Percentiles rank a stretch among this genome's conserved stretches.
Evolutionary conservation across 2,797 vertebrate species (phyloP).

Genomic region (Danio kyathit): DNA sequence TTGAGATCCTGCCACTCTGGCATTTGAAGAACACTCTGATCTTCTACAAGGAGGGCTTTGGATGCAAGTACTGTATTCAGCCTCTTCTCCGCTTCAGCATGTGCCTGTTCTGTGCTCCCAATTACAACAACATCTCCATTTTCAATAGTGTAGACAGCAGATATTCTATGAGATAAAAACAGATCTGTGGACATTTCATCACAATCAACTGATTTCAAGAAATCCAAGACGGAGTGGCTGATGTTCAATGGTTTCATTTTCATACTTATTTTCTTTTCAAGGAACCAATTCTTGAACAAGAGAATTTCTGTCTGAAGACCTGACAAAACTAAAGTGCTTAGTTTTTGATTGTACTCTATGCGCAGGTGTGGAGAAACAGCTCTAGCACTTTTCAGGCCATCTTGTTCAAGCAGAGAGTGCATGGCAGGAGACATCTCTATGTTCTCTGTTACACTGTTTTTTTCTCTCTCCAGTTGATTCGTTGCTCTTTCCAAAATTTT

Average conservation of each 20-base stretch:
- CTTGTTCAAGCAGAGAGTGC: constrained; percentile 75
- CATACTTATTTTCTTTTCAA: constrained; percentile 70
- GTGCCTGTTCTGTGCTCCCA: constrained; percentile 63
- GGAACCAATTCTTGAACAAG: constrained; percentile 77
- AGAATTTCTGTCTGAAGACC: constrained; percentile 78
- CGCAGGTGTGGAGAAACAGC: constrained; percentile 70
- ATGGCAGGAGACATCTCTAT: constrained; percentile 67
- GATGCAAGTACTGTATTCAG: constrained; percentile 68
- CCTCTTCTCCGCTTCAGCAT: constrained; percentile 77
- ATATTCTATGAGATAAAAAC: constrained; percentile 78
- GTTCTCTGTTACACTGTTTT: constrained; percentile 68
- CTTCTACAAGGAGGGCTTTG: constrained; percentile 69
- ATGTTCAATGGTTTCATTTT: constrained; percentile 63
- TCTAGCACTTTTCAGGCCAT: constrained; percentile 67
- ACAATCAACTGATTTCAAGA: constrained; percentile 73
- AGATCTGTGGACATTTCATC: constrained; percentile 74
- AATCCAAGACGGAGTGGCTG: constrained; percentile 71
- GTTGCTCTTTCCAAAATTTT: constrained; percentile 62
- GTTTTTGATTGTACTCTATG: constrained; percentile 67
- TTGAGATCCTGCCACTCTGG: constrained; percentile 75
- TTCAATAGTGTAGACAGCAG: constrained; percentile 75
- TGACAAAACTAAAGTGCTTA: constrained; percentile 69
- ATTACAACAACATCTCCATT: constrained; percentile 68
- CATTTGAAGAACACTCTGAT: constrained; percentile 69
- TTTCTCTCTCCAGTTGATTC: constrained; percentile 73